Percentiles rank a stretch among this genome's conserved stretches.
Conservation (phyloP, 2,888 invertebrate genomes). For the Phrixothrix hirtus region DNA sequence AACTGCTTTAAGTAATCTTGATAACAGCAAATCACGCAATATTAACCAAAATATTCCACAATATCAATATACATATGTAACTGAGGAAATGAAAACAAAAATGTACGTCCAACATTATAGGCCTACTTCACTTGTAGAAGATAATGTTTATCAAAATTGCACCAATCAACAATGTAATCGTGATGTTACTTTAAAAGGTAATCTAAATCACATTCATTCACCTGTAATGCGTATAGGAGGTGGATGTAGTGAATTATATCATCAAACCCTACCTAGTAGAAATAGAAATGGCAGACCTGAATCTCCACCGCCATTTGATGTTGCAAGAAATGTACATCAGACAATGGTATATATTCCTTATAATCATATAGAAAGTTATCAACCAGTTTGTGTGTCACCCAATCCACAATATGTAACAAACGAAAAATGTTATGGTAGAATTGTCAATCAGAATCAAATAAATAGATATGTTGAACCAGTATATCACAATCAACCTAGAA, state of each 20-base stretch:
- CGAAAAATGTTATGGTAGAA: slow-evolving; percentile 45
- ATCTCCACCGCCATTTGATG: slow-evolving; percentile 69
- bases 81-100: slow-evolving; percentile 43
- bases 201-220: slow-evolving; percentile 46
- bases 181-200: slow-evolving; percentile 41
- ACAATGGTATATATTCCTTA: slow-evolving; percentile 72
- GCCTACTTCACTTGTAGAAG: slow-evolving; percentile 52
- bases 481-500: slow-evolving; percentile 44
- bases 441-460: slow-evolving; percentile 53
- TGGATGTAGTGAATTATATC: slow-evolving; percentile 47
- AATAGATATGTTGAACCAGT: slow-evolving; percentile 52
- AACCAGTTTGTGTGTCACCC: slow-evolving; percentile 37
- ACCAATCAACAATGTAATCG: slow-evolving; percentile 50
- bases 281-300: slow-evolving; percentile 63
- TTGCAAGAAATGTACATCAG: slow-evolving; percentile 66
- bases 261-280: slow-evolving; percentile 47
- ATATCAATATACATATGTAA: slow-evolving; percentile 43
- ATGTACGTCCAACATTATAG: slow-evolving; percentile 47
- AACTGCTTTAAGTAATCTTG: slow-evolving; percentile 55
- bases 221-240: slow-evolving; percentile 48
- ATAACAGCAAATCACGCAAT: slow-evolving; percentile 45
- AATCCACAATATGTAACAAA: slow-evolving; percentile 46
- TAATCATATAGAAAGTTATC: slow-evolving; percentile 56
- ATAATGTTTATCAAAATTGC: slow-evolving; percentile 61
- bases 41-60: slow-evolving; percentile 43